Evolutionary conservation across 2,797 vertebrate species (phyloP).

Genomic region (Columba guinea): DNA sequence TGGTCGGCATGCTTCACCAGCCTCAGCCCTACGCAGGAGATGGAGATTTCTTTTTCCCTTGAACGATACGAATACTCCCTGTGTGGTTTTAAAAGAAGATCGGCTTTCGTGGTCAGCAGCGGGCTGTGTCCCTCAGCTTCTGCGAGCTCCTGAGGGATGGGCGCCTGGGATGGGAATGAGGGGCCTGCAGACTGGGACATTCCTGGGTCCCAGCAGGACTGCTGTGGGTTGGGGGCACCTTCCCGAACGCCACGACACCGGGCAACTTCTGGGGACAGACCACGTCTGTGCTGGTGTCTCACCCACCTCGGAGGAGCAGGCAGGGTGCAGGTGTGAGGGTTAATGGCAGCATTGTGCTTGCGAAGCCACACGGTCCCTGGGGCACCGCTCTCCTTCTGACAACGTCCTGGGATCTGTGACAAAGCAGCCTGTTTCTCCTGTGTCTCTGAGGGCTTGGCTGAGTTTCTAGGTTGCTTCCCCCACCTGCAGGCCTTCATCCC

Average conservation of each 20-base stretch:
- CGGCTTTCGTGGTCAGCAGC: not conserved
- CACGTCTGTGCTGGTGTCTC: accelerated
- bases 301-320: accelerated
- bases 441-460: not conserved
- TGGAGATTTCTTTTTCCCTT: not conserved
- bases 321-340: not conserved
- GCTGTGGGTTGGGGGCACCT: not conserved
- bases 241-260: not conserved
- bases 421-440: not conserved
- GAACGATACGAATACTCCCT: not conserved
- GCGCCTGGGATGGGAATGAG: not conserved
- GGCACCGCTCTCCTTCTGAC: not conserved
- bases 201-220: not conserved
- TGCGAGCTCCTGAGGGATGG: not conserved
- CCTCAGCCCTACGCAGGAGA: accelerated
- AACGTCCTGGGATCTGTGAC: not conserved
- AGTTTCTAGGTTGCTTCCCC: conserved; percentile 30
- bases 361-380: accelerated
- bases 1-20: not conserved
- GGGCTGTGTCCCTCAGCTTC: not conserved
- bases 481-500: not conserved
- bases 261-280: not conserved
- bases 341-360: accelerated
- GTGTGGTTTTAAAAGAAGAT: not conserved
- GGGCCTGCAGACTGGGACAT: not conserved